Conservation (phyloP, 1,140 invertebrate species). For the Ostrea edulis region DNA sequence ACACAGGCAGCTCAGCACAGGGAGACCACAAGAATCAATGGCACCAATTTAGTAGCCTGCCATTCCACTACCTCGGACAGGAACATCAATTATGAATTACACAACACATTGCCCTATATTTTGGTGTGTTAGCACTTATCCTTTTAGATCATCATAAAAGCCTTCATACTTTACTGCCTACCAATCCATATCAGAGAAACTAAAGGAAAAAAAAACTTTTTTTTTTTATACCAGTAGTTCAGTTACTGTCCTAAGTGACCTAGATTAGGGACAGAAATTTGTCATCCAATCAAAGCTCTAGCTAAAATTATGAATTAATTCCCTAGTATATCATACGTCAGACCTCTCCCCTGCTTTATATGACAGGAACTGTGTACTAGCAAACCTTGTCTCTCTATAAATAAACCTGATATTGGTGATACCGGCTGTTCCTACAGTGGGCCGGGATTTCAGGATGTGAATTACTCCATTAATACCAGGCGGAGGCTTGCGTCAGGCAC, state of each 20-base stretch:
- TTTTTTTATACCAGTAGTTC: background rate
- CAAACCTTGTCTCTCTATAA: background rate
- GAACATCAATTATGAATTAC: constrained; percentile 22
- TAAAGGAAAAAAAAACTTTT: constrained; percentile 1
- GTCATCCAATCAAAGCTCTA: background rate
- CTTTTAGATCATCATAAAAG: constrained; percentile 34
- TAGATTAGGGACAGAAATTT: background rate
- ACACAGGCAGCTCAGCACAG: background rate
- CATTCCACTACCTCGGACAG: background rate
- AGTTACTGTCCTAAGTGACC: constrained; percentile 13
- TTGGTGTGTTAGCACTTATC: background rate
- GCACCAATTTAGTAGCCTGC: background rate
- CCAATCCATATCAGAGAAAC: background rate
- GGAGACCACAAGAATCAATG: background rate
- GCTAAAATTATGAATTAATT: constrained; percentile 10
- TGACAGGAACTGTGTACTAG: background rate
- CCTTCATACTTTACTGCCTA: background rate
- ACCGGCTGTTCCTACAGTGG: too few relatives aligned
- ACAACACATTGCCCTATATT: constrained; percentile 30
- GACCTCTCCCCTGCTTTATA: background rate
- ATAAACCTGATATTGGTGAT: background rate
- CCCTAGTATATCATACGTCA: background rate
- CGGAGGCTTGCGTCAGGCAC: too few relatives aligned
- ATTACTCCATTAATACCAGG: too few relatives aligned
- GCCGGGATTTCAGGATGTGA: too few relatives aligned